A percentile compares a stretch with the other conserved stretches of the same genome.
Evolutionary conservation across 1,140 invertebrate genomes (phyloP).

Genomic region (Bombus sylvicola): DNA sequence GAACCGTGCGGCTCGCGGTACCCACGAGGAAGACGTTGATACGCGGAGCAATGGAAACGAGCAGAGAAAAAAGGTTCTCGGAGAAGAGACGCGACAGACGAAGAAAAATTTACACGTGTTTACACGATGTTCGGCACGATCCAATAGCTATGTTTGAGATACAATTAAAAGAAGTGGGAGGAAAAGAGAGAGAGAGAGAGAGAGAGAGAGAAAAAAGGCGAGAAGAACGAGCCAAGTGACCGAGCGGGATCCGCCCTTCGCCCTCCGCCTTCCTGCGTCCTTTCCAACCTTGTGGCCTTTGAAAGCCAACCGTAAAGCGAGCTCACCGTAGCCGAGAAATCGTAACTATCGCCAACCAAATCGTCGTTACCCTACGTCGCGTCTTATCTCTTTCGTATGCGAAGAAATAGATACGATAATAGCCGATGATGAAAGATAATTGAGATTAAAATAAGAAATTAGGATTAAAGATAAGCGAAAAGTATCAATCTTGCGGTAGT

Average conservation of each 20-base stretch:
- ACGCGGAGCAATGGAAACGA: no score
- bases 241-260: slow-evolving; percentile 30
- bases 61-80: not conserved
- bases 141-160: slow-evolving; percentile 63
- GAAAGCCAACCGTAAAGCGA: not conserved
- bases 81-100: not conserved
- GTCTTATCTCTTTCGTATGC: no score
- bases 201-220: slow-evolving; percentile 4
- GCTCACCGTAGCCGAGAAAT: not conserved
- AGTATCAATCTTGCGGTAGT: no score
- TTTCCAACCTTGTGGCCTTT: slow-evolving; percentile 9
- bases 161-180: slow-evolving; percentile 62
- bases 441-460: not conserved
- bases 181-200: not conserved
- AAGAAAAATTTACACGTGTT: slow-evolving; percentile 55
- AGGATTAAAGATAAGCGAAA: not conserved
- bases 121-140: slow-evolving; percentile 59
- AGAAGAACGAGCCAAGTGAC: slow-evolving; percentile 6
- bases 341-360: not conserved
- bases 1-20: not conserved
- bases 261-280: slow-evolving; percentile 26
- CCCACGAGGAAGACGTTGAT: not conserved
- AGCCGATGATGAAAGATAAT: not conserved
- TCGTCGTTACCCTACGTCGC: no score
- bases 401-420: not conserved